Conservation (phyloP, 2,888 invertebrate species). For the Zootermopsis nevadensis region DNA sequence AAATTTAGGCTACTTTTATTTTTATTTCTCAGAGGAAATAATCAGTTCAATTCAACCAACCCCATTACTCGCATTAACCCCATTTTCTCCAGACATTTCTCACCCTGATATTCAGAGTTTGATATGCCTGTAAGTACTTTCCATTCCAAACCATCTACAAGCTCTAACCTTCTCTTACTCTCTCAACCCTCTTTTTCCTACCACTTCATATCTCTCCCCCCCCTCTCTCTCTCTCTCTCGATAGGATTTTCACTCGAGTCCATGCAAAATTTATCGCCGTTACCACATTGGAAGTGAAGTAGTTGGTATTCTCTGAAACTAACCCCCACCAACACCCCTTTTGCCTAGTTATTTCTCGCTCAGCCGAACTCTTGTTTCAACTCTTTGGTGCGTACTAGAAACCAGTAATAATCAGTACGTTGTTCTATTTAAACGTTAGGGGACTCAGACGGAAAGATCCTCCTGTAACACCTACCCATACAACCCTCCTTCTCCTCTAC, state of each 20-base stretch:
- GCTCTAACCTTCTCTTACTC: background rate
- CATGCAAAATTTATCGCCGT: conserved; percentile 39
- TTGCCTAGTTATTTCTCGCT: conserved; percentile 23
- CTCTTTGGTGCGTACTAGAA: conserved; percentile 21
- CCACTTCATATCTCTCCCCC: background rate
- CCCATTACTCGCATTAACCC: conserved; percentile 34
- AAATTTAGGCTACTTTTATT: conserved; percentile 5
- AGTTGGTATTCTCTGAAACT: background rate
- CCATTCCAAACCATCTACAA: background rate
- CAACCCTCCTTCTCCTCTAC: background rate
- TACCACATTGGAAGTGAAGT: conserved; percentile 26
- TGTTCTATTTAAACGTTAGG: conserved; percentile 16
- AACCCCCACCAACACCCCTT: background rate
- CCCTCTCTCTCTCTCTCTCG: conserved; percentile 32
- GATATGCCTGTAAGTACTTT: conserved; percentile 19
- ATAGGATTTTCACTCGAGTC: conserved; percentile 39
- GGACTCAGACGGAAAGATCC: background rate
- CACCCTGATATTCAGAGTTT: conserved; percentile 15
- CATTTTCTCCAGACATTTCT: conserved; percentile 24
- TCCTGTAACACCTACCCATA: background rate
- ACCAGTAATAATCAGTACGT: conserved; percentile 21
- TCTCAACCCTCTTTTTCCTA: background rate
- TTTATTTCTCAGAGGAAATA: conserved; percentile 18
- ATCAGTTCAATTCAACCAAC: conserved; percentile 12
- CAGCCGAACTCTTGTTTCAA: conserved; percentile 21